Conservation (phyloP, 2,888 invertebrate species). For the Drosophila buzzatii region DNA sequence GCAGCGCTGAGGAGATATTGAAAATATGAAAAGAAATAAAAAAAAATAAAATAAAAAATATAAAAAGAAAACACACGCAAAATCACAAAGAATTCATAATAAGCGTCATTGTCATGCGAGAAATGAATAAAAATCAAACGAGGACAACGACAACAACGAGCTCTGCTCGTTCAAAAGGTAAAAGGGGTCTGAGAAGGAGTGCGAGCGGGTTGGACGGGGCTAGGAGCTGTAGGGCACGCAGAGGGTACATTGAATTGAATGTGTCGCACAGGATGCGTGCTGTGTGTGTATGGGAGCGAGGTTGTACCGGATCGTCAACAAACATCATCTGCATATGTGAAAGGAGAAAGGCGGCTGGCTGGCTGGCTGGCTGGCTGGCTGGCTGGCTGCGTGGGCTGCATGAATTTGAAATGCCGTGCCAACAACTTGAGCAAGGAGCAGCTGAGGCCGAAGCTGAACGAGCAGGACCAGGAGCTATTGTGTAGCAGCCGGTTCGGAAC, state of each 20-base stretch:
- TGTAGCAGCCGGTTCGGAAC: slow-evolving; percentile 36
- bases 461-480: slow-evolving; percentile 34
- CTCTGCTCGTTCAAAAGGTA: slow-evolving; percentile 53
- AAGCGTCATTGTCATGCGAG: slow-evolving; percentile 83
- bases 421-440: slow-evolving; percentile 36
- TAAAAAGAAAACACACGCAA: slow-evolving; percentile 64
- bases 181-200: slow-evolving; percentile 58
- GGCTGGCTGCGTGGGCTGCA: slow-evolving; percentile 63
- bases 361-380: slow-evolving; percentile 21
- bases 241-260: slow-evolving; percentile 67
- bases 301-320: slow-evolving; percentile 43
- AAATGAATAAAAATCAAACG: slow-evolving; percentile 76
- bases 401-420: slow-evolving; percentile 73
- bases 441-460: slow-evolving; percentile 23
- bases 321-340: slow-evolving; percentile 70
- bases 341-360: slow-evolving; percentile 38
- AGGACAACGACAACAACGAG: slow-evolving; percentile 48
- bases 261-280: slow-evolving; percentile 77
- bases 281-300: slow-evolving; percentile 45
- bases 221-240: slow-evolving; percentile 30
- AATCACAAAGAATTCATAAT: slow-evolving; percentile 83
- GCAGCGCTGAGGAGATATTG: slow-evolving; percentile 64
- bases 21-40: slow-evolving; percentile 70
- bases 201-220: neutral
- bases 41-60: slow-evolving; percentile 24